Base-by-base conservation (phyloP, 1,140 invertebrate genomes). In the Drosophila saltans region DNA sequence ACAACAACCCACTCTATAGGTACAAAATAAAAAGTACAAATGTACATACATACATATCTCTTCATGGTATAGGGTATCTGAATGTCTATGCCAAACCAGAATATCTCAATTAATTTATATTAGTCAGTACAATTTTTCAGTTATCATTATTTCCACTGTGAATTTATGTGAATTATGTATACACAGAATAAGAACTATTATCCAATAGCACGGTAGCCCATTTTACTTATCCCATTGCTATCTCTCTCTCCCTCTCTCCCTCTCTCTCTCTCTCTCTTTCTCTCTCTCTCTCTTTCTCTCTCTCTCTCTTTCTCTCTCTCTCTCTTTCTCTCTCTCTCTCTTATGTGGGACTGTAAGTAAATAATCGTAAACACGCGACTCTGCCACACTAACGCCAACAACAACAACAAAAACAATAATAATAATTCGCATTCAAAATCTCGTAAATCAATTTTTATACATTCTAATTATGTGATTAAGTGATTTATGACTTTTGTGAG, bases 391-490 rank as follows among this genome's bases (percentile, higher is more conserved):
- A 48, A 24, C 45, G 45, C 16, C 79, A 70, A 33, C 63, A 59
- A 45, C 43, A 74, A 36, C 28, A 58, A 36, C n/a, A 36, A 39
- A n/a, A 36, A 39, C 57, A 21, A 52, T 26, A 52, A 52, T 26
- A 63, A 69, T 69, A 76, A 80, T 83, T 81, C 84, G 65, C 78
- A 81, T 80, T 83, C 69, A 63, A 84, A 88, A 90, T 89, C 84
- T 88, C 84, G 84, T 88, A 88, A 88, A 88, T 88, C 84, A 88
- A 88, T 89, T 89, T 89, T 83, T 88, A 81, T 70, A 81, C 84
- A 89, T 89, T 88, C 84, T 88, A 88, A 88, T 88, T 88, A 88
- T 88, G 84, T 88, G 84, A 88, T 88, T 88, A 88, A 88, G 84
- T 88, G 84, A 88, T 88, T 88, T 88, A 88, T 89, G 84, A 76